phyloP scores from a whole-genome alignment of 2,113 vertebrate species.

The Chlorodrepanis virens region DNA sequence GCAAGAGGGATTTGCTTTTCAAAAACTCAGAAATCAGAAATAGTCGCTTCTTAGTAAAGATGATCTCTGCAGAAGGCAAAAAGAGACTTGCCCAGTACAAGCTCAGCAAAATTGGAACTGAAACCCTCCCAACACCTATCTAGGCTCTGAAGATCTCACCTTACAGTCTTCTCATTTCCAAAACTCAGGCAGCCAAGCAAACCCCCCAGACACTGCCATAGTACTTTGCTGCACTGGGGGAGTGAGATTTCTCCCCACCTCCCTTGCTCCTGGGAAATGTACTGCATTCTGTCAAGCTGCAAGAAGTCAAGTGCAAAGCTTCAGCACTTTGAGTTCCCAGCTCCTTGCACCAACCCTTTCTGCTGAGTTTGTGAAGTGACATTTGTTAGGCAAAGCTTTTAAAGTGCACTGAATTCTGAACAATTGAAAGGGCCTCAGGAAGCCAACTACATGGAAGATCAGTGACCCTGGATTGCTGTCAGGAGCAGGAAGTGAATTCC shows the following conservation, averaged over 20 bases:
- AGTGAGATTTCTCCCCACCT: background rate
- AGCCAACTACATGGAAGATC: background rate
- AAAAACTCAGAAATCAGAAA: background rate
- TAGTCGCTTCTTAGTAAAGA: background rate
- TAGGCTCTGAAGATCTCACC: background rate
- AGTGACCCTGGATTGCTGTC: background rate
- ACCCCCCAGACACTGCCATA: background rate
- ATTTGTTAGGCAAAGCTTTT: background rate
- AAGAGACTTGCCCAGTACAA: background rate
- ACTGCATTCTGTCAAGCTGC: background rate
- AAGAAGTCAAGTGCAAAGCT: background rate
- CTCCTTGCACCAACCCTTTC: background rate
- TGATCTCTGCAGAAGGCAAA: background rate
- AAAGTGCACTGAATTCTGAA: background rate
- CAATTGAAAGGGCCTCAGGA: background rate
- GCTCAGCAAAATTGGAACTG: background rate
- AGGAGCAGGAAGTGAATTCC: background rate
- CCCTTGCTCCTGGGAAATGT: background rate
- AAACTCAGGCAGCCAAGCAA: background rate
- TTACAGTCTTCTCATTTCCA: background rate
- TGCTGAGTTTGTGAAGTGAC: background rate
- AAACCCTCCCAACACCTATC: background rate
- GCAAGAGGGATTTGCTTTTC: background rate
- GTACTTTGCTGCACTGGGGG: background rate
- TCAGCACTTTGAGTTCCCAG: background rate